Base-by-base conservation (phyloP, 2,113 vertebrate species). In the Percopsis transmontana region DNA sequence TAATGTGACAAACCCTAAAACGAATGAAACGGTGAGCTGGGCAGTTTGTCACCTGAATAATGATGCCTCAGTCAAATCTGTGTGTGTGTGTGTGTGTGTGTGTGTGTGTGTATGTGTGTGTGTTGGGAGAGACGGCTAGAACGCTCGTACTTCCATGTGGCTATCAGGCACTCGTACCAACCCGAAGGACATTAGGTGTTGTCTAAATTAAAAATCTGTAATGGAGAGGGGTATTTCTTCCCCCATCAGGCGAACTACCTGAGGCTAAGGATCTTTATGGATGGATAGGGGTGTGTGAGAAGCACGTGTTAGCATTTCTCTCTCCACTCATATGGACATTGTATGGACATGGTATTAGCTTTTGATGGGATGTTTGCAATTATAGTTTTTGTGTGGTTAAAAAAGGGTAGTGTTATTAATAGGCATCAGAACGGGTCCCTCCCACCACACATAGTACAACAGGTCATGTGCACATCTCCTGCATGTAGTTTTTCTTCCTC, bases 201-300 rank as follows among this genome's bases (percentile, higher is more conserved):
- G 86, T 91, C 83, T 91, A 84, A 91, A 90, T 90, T 87, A 87
- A 85, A 90, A 88, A 91, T 91, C 86, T 83, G 80, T 69, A 69
- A 71, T 21, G 48, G 72, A 77, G 65, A 67, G 54, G 50, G 15
- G 10, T 21, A 70, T 74, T 78, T 80, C 79, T 70, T 50, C 77
- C 82, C 73, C 79, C 65, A 27, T 44, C 44, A 41, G 24, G 41
- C 72, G 18, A 27, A 80, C 61, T 75, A 74, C 79, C 81, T 74
- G 77, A 48, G 76, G 83, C 80, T 82, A 81, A 81, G 70, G 72
- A 79, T 85, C 65, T 64, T 71, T 81, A 38, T 50, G 41, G 58
- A 72, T 21, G 1, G 58, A 69, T 59, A 38, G 45, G 27, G 40
- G 78, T 50, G 68, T 52, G 70, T 77, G 48, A 72, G 77, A 79